Base-by-base conservation (phyloP, 1,140 invertebrate species). In the Drosophila tani region DNA sequence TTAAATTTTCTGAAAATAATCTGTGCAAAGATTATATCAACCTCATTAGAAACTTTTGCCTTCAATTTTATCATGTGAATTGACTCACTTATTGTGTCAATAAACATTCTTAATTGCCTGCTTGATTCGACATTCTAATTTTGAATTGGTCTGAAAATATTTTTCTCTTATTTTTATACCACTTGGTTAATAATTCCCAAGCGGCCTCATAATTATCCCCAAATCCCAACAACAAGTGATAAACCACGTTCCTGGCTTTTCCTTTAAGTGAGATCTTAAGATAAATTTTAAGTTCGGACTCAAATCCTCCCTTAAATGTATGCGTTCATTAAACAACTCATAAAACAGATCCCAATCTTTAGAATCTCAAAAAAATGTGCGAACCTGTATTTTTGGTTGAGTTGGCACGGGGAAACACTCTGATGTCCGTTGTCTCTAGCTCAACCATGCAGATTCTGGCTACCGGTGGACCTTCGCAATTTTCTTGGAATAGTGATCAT, bases 151-250 rank as follows among this genome's bases (percentile, higher is more conserved):
- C 49, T 0, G 24, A 50, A 27, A 51, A 63, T 49, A 45, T 53
- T 29, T 51, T 41, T 7, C 35, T 8, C 11, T 58, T 58, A 24
- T 66, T 57, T 65, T 65, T 40, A 19, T 46, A 66, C 17, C 53
- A 53, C 53, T 66, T 66, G 45, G 40, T 58, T 19, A 58, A 59
- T 8, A 66, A 32, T 41, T 58, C 11, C 12, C 27, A 45, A 27
- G 15, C 35, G 7, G 32, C 49, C 14, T 55, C 49, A 64, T 38
- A 55, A 38, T 55, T 64, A 43, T 24, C 12, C 47, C 47, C 38
- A 40, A 5, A 40, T 14, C 14, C 38, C 38, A 40, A 2, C 15
- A 40, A 40, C 5, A 45, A 21, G 2, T 19, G 46, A 49, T 12
- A 35, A 32, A 53, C 9, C 3, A 32, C 50, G n/a, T 53, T 35